A percentile compares a stretch with the other conserved stretches of the same genome.
Evolutionary conservation across 2,113 vertebrate species (phyloP).

Genomic region (Meles meles): DNA sequence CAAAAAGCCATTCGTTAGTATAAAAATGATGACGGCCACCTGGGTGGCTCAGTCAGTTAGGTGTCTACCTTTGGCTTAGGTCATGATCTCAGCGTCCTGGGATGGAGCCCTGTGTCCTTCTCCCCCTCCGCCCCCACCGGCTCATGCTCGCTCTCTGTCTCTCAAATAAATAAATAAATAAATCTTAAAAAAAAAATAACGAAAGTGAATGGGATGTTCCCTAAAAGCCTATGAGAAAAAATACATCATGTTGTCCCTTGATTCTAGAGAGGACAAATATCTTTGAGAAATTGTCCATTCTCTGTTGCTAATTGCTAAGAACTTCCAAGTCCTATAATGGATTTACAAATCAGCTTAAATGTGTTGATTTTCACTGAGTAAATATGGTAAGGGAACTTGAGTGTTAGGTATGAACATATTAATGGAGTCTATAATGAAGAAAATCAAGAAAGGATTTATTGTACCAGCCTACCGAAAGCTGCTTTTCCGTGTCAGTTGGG

Average conservation of each 20-base stretch:
- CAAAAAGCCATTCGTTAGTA: not conserved
- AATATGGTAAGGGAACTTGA: not conserved
- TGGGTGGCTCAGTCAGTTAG: not conserved
- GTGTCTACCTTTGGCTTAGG: not conserved
- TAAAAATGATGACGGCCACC: not conserved
- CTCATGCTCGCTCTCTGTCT: not conserved
- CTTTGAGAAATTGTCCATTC: not conserved
- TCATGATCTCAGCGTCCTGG: not conserved
- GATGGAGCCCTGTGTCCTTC: not conserved
- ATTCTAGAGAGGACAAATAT: not conserved
- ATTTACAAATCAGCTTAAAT: not conserved
- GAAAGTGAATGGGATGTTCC: not conserved
- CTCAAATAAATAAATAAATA: not conserved
- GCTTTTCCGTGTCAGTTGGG: not conserved
- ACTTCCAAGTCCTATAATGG: not conserved
- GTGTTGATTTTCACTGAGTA: not conserved
- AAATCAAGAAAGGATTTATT: not conserved
- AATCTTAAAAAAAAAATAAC: not conserved
- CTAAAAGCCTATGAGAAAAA: not conserved
- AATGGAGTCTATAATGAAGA: not conserved
- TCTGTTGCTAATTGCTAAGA: not conserved
- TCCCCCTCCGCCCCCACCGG: fast-evolving
- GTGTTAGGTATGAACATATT: not conserved
- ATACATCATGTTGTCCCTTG: not conserved
- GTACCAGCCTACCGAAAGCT: not conserved